phyloP scores from a whole-genome alignment of 2,888 invertebrate genomes.

The Xanthorhoe spadicearia region DNA sequence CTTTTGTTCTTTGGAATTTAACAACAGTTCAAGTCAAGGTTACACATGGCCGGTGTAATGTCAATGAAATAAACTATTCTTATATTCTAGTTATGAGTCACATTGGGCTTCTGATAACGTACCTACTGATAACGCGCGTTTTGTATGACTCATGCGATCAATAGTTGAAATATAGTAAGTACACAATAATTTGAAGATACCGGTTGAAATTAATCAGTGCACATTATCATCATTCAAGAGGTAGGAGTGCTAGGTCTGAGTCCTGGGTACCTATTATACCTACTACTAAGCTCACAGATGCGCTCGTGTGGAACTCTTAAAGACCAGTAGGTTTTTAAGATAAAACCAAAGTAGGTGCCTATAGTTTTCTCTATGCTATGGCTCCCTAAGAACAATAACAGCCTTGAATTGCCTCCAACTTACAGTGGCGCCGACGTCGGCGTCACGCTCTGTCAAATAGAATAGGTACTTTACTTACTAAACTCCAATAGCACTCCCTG shows the following conservation, averaged over 20 bases:
- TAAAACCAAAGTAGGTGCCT: neutral
- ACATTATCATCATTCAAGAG: neutral
- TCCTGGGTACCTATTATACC: neutral
- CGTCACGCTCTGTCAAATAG: constrained; percentile 14
- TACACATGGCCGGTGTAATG: constrained; percentile 17
- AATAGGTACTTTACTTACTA: constrained; percentile 12
- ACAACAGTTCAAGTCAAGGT: constrained; percentile 8
- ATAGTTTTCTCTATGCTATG: neutral
- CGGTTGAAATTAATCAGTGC: neutral
- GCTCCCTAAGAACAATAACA: neutral
- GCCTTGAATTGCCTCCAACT: neutral
- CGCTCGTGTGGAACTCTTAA: neutral
- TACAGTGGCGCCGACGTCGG: constrained; percentile 4
- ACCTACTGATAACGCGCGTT: neutral
- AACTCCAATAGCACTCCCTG: constrained; percentile 23
- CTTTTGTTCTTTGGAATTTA: constrained; percentile 12
- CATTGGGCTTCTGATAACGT: constrained; percentile 3
- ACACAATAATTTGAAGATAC: neutral
- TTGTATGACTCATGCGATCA: constrained; percentile 21
- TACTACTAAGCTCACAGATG: neutral
- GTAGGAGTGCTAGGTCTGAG: neutral
- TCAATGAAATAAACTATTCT: constrained; percentile 19
- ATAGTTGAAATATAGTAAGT: neutral
- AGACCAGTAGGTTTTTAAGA: neutral
- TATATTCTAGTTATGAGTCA: constrained; percentile 1